Base-by-base conservation (phyloP, 2,113 vertebrate genomes). In the Lepus americanus region DNA sequence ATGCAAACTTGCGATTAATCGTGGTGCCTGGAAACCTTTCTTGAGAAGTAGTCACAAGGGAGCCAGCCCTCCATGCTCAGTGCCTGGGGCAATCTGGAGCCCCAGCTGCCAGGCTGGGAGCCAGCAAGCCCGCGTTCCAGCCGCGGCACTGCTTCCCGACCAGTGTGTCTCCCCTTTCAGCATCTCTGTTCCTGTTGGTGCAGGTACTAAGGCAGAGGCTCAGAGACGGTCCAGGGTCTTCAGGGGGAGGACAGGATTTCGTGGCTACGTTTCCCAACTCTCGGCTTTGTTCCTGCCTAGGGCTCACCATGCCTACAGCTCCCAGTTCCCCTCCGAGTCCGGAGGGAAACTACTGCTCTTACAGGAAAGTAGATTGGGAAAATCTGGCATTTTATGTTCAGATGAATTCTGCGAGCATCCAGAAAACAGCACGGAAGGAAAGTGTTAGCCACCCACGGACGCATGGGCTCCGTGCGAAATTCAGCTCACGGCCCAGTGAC, bases 191-290 rank as follows among this genome's bases (percentile, higher is more conserved):
- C 44, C 44, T 44, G 44, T 44, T 44, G 44, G 44, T 44, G 44
- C 44, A 44, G 44, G 44, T 44, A 44, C 44, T 44, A 44, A 33
- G 27, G 69, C 51, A 51, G 20, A 82, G n/a, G n/a, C 59, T 31
- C 0, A 51, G 20, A 74, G 9, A 39, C 0, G 11, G 0, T 5
- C 5, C 31, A 4, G 1, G 0, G 0, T 5, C 13, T 8, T 4
- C 0, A 25, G 5, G 2, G 3, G 5, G n/a, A n/a, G 39, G 61
- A 33, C 7, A 31, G 29, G 27, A 13, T 22, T n/a, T 49, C 2
- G 0, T 6, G 11, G 12, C 49, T 9, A 6, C 9, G 6, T 22
- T 8, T 73, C 23, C 79, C 39, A 23, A 9, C 23, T 2, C 22
- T 11, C 6, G 36, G 39, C 20, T 36, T 10, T 3, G 27, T 19